Evolutionary conservation across 2,797 vertebrate genomes (phyloP).

Genomic region (Hemibagrus guttatus): DNA sequence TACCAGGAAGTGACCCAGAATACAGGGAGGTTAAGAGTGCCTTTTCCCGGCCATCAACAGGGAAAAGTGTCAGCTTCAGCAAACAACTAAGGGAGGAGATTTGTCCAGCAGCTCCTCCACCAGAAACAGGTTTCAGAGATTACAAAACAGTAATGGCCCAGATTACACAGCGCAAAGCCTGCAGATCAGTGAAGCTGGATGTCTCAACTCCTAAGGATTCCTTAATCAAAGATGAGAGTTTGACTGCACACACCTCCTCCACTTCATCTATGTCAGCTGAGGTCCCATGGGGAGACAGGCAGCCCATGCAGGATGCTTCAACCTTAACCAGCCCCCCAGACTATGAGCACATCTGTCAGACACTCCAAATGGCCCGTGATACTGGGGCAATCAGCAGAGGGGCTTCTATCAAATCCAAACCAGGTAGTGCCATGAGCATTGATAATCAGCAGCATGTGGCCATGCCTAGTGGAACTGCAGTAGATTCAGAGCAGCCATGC

Average conservation of each 20-base stretch:
- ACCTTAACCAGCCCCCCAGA: conserved; percentile 80
- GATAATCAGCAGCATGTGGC: conserved; percentile 57
- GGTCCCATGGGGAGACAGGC: conserved; percentile 75
- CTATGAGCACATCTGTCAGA: conserved; percentile 81
- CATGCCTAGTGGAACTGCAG: conserved; percentile 38
- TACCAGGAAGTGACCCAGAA: conserved; percentile 71
- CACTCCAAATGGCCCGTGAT: conserved; percentile 75
- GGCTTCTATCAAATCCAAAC: conserved; percentile 65
- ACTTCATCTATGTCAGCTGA: conserved; percentile 67
- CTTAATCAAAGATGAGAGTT: conserved; percentile 73
- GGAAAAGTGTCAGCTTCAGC: conserved; percentile 80
- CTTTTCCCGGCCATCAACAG: conserved; percentile 78
- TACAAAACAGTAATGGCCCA: conserved; percentile 75
- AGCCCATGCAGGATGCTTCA: conserved; percentile 80
- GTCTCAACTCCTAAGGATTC: conserved; percentile 71
- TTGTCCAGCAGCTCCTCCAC: conserved; percentile 67
- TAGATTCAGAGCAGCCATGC: conserved; percentile 74
- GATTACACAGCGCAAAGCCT: conserved; percentile 74
- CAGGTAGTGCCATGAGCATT: conserved; percentile 60
- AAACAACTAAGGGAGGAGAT: conserved; percentile 80
- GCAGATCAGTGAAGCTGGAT: conserved; percentile 77
- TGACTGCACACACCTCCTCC: conserved; percentile 60
- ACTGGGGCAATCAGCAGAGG: conserved; percentile 65
- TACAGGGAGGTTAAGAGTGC: conserved; percentile 82
- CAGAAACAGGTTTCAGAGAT: conserved; percentile 80